These are phyloP conservation scores for Parelbella ahira DNA, from an alignment of 2,888 invertebrate species.

Conservation along the genomic window DNA sequence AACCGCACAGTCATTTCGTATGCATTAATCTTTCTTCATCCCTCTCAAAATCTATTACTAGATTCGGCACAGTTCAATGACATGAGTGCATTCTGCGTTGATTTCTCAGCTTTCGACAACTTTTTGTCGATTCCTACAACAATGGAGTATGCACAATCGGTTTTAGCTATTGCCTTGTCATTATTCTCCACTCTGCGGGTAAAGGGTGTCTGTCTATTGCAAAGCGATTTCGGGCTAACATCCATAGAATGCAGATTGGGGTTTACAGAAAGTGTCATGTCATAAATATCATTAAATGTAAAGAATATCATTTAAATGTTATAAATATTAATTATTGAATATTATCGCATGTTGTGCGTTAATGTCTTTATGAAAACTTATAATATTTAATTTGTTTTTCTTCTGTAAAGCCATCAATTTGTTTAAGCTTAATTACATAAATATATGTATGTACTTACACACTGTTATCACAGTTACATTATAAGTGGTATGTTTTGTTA, in stretches of 20 bases:
- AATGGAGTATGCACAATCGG: slow-evolving; percentile 47
- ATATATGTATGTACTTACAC: too few species aligned
- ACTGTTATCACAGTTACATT: too few species aligned
- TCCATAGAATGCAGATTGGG: slow-evolving; percentile 1
- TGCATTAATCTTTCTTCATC: slow-evolving; percentile 44
- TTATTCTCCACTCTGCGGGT: slow-evolving; percentile 35
- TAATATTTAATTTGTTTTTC: too few species aligned
- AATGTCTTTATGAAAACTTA: too few species aligned
- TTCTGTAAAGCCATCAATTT: too few species aligned
- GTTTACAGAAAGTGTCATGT: too few species aligned
- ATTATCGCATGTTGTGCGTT: too few species aligned
- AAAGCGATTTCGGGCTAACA: slow-evolving; percentile 32
- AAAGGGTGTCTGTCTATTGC: slow-evolving; percentile 46
- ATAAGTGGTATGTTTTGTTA: too few species aligned
- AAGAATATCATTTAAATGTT: too few species aligned
- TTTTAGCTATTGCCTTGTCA: slow-evolving; percentile 46
- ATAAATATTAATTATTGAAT: too few species aligned
- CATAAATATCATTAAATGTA: too few species aligned
- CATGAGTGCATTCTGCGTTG: slow-evolving; percentile 32
- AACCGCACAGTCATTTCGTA: slow-evolving; percentile 52
- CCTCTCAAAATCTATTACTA: slow-evolving; percentile 45
- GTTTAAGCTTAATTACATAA: too few species aligned
- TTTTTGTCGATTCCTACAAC: slow-evolving; percentile 45
- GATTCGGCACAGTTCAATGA: slow-evolving; percentile 58
- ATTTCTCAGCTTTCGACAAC: slow-evolving; percentile 34